phyloP scores from a whole-genome alignment of 2,113 vertebrate genomes.

The Triplophysa siluroides region DNA sequence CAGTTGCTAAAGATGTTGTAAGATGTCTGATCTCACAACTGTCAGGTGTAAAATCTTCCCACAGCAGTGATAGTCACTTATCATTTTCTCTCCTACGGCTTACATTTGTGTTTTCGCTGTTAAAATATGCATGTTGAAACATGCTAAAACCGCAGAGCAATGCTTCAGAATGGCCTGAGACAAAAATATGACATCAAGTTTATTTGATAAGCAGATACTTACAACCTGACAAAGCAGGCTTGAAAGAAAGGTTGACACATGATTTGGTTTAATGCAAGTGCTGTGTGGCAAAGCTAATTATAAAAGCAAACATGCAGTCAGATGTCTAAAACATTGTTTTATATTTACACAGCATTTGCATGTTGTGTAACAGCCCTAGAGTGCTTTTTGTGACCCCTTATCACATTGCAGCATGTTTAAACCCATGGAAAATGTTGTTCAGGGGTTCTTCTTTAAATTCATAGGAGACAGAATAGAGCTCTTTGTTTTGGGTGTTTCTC shows the following conservation, averaged over 20 bases:
- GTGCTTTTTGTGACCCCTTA: neutral
- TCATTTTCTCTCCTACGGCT: neutral
- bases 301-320: slow-evolving; percentile 8
- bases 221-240: neutral
- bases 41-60: slow-evolving; percentile 3
- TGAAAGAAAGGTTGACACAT: neutral
- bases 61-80: slow-evolving; percentile 7
- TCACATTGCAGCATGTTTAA: no score
- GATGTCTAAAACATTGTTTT: neutral
- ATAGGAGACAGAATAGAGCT: no score
- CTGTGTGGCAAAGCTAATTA: neutral
- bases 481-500: no score
- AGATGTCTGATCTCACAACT: neutral
- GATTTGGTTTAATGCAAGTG: neutral
- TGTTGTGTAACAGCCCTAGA: neutral
- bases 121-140: slow-evolving; percentile 38
- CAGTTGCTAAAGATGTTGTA: slow-evolving; percentile 9
- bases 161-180: slow-evolving; percentile 2
- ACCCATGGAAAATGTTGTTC: no score
- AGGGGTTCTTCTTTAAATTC: no score
- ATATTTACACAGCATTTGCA: slow-evolving; percentile 1
- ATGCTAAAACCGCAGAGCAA: slow-evolving; percentile 9
- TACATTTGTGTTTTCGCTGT: neutral
- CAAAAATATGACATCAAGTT: slow-evolving; percentile 14
- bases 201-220: slow-evolving; percentile 7